These are phyloP conservation scores for Drosophila aldrichi DNA, from an alignment of 2,888 invertebrate species.

Conservation along the genomic window DNA sequence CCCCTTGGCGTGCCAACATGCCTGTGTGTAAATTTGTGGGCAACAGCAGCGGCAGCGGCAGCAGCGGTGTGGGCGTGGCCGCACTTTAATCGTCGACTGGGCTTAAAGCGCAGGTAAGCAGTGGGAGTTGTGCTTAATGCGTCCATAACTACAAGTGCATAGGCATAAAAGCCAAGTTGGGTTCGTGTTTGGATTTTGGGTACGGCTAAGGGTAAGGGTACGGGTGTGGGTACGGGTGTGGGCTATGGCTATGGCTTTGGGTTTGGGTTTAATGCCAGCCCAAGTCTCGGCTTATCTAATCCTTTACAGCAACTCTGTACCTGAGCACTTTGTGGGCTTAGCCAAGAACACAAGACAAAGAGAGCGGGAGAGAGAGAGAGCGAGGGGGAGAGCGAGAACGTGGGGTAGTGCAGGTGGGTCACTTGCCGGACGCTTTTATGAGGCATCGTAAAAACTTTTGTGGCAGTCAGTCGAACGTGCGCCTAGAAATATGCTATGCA, in stretches of 20 bases:
- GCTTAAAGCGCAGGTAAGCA: slow-evolving; percentile 46
- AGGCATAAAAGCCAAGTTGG: slow-evolving; percentile 61
- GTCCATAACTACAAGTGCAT: slow-evolving; percentile 71
- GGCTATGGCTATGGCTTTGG: not conserved
- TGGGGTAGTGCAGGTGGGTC: slow-evolving; percentile 44
- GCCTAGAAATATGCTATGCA: slow-evolving; percentile 77
- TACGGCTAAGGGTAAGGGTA: not conserved
- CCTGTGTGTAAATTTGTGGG: slow-evolving; percentile 69
- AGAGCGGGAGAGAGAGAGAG: not conserved
- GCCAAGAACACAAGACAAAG: not conserved
- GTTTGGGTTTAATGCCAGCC: slow-evolving; percentile 45
- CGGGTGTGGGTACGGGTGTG: slow-evolving; percentile 2
- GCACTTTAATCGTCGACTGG: slow-evolving; percentile 56
- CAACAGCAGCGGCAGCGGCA: slow-evolving; percentile 14
- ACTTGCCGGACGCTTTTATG: slow-evolving; percentile 67
- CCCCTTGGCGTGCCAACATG: slow-evolving; percentile 59
- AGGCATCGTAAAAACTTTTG: slow-evolving; percentile 74
- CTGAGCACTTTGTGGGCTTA: slow-evolving; percentile 16
- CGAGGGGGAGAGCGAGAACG: not conserved
- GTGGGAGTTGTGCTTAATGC: slow-evolving; percentile 29
- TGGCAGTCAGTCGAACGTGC: slow-evolving; percentile 55
- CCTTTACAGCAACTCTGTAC: slow-evolving; percentile 62
- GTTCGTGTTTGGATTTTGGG: slow-evolving; percentile 14
- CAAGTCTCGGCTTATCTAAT: slow-evolving; percentile 67
- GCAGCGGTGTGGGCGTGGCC: slow-evolving; percentile 6